phyloP scores from a whole-genome alignment of 2,797 vertebrate genomes.

The Malacoctenus gilli region DNA sequence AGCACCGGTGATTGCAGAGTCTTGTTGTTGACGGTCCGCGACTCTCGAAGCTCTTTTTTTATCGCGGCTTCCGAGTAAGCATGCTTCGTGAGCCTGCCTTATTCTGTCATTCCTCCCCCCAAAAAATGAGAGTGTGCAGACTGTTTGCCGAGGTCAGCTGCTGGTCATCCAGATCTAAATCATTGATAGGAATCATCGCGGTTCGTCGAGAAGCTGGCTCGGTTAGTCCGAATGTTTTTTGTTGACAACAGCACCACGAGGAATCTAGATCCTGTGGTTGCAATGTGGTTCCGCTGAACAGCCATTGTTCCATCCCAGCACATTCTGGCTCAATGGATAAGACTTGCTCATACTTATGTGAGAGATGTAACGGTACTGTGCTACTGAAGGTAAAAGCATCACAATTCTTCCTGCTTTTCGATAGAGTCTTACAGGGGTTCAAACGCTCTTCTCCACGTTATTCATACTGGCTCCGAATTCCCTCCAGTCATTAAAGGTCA shows the following conservation, averaged over 20 bases:
- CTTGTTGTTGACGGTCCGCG: neutral
- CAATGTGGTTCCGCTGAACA: too few relatives aligned
- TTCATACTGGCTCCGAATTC: too few relatives aligned
- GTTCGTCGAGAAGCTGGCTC: neutral
- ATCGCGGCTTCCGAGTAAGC: slow-evolving; percentile 21
- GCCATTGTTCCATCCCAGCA: too few relatives aligned
- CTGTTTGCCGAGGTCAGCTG: slow-evolving; percentile 10
- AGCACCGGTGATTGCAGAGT: neutral
- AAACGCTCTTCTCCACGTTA: too few relatives aligned
- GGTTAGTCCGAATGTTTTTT: neutral
- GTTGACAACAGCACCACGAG: neutral
- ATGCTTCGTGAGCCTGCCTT: slow-evolving; percentile 19
- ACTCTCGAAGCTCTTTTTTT: neutral
- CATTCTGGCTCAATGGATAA: too few relatives aligned
- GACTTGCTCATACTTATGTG: too few relatives aligned
- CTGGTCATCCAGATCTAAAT: slow-evolving; percentile 6
- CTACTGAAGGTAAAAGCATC: too few relatives aligned
- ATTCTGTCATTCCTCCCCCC: neutral
- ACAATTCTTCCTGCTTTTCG: too few relatives aligned
- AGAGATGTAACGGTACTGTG: too few relatives aligned
- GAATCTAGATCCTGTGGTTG: slow-evolving; percentile 26
- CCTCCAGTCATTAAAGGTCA: too few relatives aligned
- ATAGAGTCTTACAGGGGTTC: too few relatives aligned
- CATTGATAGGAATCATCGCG: neutral
- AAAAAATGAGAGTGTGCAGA: slow-evolving; percentile 8